Conservation (phyloP, 2,797 vertebrate genomes). For the Pseudochaenichthys georgianus region DNA sequence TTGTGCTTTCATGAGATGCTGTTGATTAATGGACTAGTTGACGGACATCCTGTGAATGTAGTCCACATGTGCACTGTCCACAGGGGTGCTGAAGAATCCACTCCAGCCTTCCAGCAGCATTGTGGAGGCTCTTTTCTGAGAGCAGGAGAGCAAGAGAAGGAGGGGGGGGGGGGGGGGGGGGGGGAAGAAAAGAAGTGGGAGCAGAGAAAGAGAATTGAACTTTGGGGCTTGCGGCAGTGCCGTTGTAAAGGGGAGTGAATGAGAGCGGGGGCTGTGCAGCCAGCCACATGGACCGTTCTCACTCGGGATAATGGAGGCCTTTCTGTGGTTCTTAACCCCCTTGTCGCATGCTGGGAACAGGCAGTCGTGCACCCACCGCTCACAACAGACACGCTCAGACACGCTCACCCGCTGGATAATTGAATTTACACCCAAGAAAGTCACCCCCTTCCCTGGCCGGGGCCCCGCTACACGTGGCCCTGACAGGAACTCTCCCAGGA, state of each 20-base stretch:
- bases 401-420: constrained; percentile 80
- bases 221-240: constrained; percentile 75
- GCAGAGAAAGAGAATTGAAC: constrained; percentile 75
- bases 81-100: constrained; percentile 83
- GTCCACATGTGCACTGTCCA: constrained; percentile 80
- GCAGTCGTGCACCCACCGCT: constrained; percentile 83
- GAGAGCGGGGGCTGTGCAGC: constrained; percentile 80
- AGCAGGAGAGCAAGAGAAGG: constrained; percentile 51
- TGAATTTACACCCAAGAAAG: constrained; percentile 83
- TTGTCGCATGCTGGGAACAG: constrained; percentile 89
- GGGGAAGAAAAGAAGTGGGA: constrained; percentile 21
- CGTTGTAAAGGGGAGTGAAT: constrained; percentile 79
- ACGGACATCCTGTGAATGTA: constrained; percentile 78
- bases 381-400: constrained; percentile 84
- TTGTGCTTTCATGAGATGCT: constrained; percentile 76
- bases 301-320: constrained; percentile 94
- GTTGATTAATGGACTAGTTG: constrained; percentile 77
- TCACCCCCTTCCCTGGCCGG: constrained; percentile 35
- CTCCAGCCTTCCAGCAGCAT: constrained; percentile 73
- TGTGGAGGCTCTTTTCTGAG: constrained; percentile 75
- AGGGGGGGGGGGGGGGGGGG: constrained; percentile 2
- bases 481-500: constrained; percentile 86
- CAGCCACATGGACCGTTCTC: constrained; percentile 97
- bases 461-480: constrained; percentile 76
- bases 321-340: constrained; percentile 94